A percentile compares a stretch with the other conserved stretches of the same genome.
phyloP scores from a whole-genome alignment of 35 echinoderm and acorn worm genomes.

The Amphiura filiformis region DNA sequence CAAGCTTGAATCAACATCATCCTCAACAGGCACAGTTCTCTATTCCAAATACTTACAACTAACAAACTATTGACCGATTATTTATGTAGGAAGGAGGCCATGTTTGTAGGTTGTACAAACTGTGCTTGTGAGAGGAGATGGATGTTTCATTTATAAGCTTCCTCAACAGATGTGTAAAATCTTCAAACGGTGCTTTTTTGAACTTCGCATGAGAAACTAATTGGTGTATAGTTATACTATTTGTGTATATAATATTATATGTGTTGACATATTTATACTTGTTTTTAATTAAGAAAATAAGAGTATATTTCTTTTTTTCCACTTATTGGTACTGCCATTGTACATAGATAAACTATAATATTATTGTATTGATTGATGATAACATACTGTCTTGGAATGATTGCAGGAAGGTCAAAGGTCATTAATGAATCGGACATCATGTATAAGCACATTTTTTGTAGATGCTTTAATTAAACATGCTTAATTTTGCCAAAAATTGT shows the following conservation, averaged over 20 bases:
- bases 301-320: neutral
- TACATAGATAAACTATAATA: no score
- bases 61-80: neutral
- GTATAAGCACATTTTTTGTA: no score
- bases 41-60: neutral
- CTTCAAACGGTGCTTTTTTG: constrained; percentile 3
- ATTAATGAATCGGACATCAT: no score
- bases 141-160: neutral
- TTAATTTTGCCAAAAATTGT: no score
- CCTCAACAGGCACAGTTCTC: neutral
- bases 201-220: no score
- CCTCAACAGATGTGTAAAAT: neutral
- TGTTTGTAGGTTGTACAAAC: neutral
- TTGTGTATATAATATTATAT: neutral
- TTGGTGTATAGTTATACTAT: neutral
- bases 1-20: neutral
- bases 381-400: no score
- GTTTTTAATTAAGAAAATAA: neutral
- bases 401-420: no score
- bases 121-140: neutral
- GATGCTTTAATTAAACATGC: no score
- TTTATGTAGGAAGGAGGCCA: neutral
- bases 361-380: no score
- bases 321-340: neutral
- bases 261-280: neutral